Base-by-base conservation (phyloP, 1,140 invertebrate genomes). In the Zaprionus vittiger region DNA sequence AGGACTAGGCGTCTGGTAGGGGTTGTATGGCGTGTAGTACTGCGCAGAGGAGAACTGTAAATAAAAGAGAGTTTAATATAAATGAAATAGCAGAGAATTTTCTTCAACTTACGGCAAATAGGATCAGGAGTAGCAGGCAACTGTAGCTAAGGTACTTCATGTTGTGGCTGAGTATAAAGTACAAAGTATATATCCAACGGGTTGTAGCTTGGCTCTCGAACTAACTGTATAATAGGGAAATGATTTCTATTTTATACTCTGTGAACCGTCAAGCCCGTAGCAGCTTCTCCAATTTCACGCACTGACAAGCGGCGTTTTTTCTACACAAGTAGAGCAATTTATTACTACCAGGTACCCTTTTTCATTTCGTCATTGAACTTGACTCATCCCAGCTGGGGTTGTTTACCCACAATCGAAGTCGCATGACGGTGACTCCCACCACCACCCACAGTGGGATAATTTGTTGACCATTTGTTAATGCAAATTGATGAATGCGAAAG, bases 301-400 rank as follows among this genome's bases (percentile, higher is more conserved):
- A 65, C 74, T 66, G 82, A 17, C 83, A 79, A 79, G 49, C 62
- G 47, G 15, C 71, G 65, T 78, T 85, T 84, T 84, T 75, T 70
- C 22, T 14, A 6, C 38, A n/a, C 14, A 41, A 71, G 15, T 49
- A 41, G 11, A 67, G n/a, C 44, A 26, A 54, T 66, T 76, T 72
- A 34, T 11, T 34, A 11, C 31, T 34, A 55, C 49, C 52, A 14
- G 22, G 34, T 34, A 72, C 62, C 74, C 62, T 68, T 83, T 63
- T 52, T 59, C 24, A 49, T 79, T 91, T 82, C 84, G 89, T 89
- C 89, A 91, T 91, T 91, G 89, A 91, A 91, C 89, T 91, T 91
- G 89, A 91, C 89, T 91, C 84, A 83, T 82, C 22, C n/a, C 31
- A 34, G 2, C 41, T 41, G 59, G 67, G 77, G 67, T 81, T 83